These are phyloP conservation scores for Drosophila grimshawi DNA, from an alignment of 1,140 invertebrate species.

Conservation along the genomic window DNA sequence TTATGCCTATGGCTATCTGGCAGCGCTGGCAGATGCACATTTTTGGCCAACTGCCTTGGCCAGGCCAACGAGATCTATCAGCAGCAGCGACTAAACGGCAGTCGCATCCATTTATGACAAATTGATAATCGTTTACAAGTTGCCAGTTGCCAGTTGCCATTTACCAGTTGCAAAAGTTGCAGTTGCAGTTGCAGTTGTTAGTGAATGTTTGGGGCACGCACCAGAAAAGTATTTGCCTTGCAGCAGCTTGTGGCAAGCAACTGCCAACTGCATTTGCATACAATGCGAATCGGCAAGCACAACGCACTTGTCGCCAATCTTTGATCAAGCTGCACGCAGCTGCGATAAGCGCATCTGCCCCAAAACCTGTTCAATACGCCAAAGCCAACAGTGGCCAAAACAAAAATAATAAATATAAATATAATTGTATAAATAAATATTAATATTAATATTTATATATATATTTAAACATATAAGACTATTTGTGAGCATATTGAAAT, in stretches of 20 bases:
- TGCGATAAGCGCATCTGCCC: conserved; percentile 52
- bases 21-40: conserved; percentile 36
- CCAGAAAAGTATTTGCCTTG: conserved; percentile 43
- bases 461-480: background rate
- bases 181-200: background rate
- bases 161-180: conserved; percentile 2
- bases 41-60: conserved; percentile 52
- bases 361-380: background rate
- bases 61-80: conserved; percentile 66
- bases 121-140: conserved; percentile 80
- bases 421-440: background rate
- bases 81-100: conserved; percentile 37
- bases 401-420: background rate
- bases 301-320: conserved; percentile 47
- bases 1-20: conserved; percentile 62
- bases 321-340: conserved; percentile 26
- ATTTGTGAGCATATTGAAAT: too few relatives aligned
- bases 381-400: background rate
- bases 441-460: background rate
- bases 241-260: background rate
- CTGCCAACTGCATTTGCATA: conserved; percentile 63
- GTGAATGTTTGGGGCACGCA: conserved; percentile 68
- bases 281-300: conserved; percentile 51
- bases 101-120: conserved; percentile 76
- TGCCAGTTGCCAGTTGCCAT: conserved; percentile 41